phyloP scores from a whole-genome alignment of 2,888 invertebrate genomes.

The Megastigmus dorsalis region DNA sequence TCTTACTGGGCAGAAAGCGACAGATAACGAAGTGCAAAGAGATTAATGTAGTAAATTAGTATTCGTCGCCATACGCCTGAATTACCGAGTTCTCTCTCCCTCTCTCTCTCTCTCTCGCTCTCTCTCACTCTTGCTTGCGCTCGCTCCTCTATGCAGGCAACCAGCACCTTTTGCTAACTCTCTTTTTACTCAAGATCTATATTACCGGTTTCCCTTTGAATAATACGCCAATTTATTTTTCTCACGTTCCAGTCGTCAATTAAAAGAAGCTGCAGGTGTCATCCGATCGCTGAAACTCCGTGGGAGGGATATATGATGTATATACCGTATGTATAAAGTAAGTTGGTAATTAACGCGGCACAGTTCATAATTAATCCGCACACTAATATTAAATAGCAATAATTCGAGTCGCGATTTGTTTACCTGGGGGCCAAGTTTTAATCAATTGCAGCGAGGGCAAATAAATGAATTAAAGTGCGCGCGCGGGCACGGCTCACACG shows the following conservation, averaged over 20 bases:
- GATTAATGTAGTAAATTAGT: conserved; percentile 72
- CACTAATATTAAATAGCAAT: conserved; percentile 15
- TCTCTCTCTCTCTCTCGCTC: conserved; percentile 50
- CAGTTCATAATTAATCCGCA: conserved; percentile 31
- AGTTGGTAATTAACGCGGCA: neutral
- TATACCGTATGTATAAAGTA: no score
- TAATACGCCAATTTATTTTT: conserved; percentile 72
- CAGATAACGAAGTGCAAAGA: conserved; percentile 57
- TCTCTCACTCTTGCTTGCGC: conserved; percentile 1
- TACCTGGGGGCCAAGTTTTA: conserved; percentile 19
- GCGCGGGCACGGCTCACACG: neutral
- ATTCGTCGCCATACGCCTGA: conserved; percentile 72
- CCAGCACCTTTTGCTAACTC: conserved; percentile 38
- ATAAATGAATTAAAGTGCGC: conserved; percentile 13
- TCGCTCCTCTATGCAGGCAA: conserved; percentile 9
- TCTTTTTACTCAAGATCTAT: conserved; percentile 63
- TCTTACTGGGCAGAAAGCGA: conserved; percentile 25
- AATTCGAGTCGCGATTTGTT: conserved; percentile 14
- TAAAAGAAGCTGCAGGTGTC: conserved; percentile 58
- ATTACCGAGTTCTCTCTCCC: conserved; percentile 67
- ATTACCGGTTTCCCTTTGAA: conserved; percentile 67
- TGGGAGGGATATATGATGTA: no score
- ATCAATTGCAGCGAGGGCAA: conserved; percentile 25
- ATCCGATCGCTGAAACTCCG: conserved; percentile 12
- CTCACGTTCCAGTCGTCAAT: conserved; percentile 67